phyloP scores from a whole-genome alignment of 1,140 invertebrate genomes.

The Varroa destructor region DNA sequence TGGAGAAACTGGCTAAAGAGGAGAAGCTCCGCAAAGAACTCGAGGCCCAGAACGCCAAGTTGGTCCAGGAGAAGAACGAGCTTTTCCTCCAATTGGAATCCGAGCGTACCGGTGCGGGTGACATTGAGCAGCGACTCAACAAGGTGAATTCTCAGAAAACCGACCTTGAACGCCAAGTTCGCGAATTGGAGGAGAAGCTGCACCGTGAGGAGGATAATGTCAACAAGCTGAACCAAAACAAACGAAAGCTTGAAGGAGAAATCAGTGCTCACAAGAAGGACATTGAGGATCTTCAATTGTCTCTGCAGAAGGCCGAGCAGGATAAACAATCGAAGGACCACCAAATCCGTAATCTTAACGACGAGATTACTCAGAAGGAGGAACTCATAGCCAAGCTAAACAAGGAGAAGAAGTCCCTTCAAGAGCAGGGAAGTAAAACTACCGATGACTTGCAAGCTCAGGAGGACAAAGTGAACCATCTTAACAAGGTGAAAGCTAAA shows the following conservation, averaged over 20 bases:
- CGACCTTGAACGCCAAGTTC: slow-evolving; percentile 85
- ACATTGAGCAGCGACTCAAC: slow-evolving; percentile 76
- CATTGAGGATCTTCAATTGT: slow-evolving; percentile 82
- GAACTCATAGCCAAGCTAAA: slow-evolving; percentile 98
- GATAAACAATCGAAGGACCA: slow-evolving; percentile 97
- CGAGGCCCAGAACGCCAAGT: slow-evolving; percentile 76
- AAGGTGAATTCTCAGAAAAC: slow-evolving; percentile 89
- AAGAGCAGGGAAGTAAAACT: slow-evolving; percentile 81
- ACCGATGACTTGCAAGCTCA: slow-evolving; percentile 90
- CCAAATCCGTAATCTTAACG: slow-evolving; percentile 96
- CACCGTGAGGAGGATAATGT: slow-evolving; percentile 87
- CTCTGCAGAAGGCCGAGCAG: slow-evolving; percentile 68
- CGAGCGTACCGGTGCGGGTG: slow-evolving; percentile 71
- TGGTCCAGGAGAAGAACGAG: slow-evolving; percentile 81
- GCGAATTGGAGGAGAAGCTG: slow-evolving; percentile 84
- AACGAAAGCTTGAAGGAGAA: slow-evolving; percentile 92
- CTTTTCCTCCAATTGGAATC: slow-evolving; percentile 72
- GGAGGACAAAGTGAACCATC: slow-evolving; percentile 97
- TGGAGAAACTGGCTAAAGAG: slow-evolving; percentile 83
- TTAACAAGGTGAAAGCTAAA: slow-evolving; percentile 96
- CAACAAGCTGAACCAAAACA: slow-evolving; percentile 73
- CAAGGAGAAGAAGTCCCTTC: slow-evolving; percentile 95
- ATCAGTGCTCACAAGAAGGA: slow-evolving; percentile 85
- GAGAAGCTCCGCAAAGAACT: slow-evolving; percentile 92
- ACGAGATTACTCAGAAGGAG: slow-evolving; percentile 96